A percentile compares a stretch with the other conserved stretches of the same genome.
Evolutionary conservation across 1,140 invertebrate genomes (phyloP).

Genomic region (Lucilia sericata): DNA sequence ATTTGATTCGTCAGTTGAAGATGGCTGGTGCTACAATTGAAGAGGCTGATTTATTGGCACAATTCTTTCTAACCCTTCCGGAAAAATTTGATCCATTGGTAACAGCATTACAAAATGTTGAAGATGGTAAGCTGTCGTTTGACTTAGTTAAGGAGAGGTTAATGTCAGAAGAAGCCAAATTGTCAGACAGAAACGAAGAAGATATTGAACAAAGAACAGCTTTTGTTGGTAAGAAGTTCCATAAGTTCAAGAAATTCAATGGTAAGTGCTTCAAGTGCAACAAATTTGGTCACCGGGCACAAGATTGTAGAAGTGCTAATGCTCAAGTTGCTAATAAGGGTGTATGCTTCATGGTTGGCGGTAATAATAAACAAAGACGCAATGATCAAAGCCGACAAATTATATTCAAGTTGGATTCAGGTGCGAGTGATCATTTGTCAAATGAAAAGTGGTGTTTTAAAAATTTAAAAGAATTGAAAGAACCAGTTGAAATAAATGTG

Average conservation of each 20-base stretch:
- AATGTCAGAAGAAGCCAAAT: neutral
- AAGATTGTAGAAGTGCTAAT: neutral
- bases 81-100: neutral
- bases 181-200: too few species aligned
- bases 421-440: too few species aligned
- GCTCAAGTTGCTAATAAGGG: neutral
- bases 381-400: neutral
- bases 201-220: too few species aligned
- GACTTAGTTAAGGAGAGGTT: neutral
- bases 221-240: too few species aligned
- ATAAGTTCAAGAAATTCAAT: too few species aligned
- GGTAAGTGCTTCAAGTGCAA: neutral
- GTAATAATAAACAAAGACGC: neutral
- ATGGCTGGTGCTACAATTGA: constrained; percentile 11
- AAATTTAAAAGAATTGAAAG: too few species aligned
- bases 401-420: neutral
- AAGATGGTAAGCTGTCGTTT: constrained; percentile 10
- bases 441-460: too few species aligned
- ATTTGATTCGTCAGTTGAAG: neutral
- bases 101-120: neutral
- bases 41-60: neutral
- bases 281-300: neutral
- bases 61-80: neutral
- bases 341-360: neutral
- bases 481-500: too few species aligned